Evolutionary conservation across 1,140 invertebrate genomes (phyloP).

Genomic region (Ylistrum balloti): DNA sequence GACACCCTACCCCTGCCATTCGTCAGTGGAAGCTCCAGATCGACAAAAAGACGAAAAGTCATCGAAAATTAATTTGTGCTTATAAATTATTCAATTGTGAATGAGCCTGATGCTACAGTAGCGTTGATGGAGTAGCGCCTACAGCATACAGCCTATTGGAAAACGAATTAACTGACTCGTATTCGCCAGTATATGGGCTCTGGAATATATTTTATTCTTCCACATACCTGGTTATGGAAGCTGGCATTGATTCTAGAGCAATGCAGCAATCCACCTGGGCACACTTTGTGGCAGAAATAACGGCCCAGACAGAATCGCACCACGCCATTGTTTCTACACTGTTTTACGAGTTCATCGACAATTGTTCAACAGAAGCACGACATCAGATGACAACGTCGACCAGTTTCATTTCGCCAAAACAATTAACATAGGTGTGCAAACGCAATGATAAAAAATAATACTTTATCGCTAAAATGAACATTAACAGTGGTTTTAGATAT

Average conservation of each 20-base stretch:
- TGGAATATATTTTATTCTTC: slow-evolving; percentile 19
- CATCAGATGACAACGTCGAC: too few species aligned
- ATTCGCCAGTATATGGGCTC: slow-evolving; percentile 2
- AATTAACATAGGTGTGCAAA: too few species aligned
- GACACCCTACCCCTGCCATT: slow-evolving; percentile 4
- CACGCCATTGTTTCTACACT: not conserved
- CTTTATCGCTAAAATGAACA: too few species aligned
- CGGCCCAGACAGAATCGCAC: slow-evolving; percentile 36
- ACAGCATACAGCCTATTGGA: not conserved
- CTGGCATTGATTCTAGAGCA: slow-evolving; percentile 26
- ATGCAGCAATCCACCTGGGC: slow-evolving; percentile 14
- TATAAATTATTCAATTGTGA: slow-evolving; percentile 40
- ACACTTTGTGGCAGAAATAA: slow-evolving; percentile 1
- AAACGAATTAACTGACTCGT: slow-evolving; percentile 17
- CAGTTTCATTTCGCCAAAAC: too few species aligned
- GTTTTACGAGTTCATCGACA: not conserved
- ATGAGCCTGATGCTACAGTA: slow-evolving; percentile 18
- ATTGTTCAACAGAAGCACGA: too few species aligned
- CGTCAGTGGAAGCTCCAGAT: not conserved
- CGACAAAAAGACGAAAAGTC: slow-evolving; percentile 33
- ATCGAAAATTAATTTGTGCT: slow-evolving; percentile 35
- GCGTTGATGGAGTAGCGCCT: not conserved
- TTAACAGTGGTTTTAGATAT: too few species aligned
- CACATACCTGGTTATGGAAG: slow-evolving; percentile 14
- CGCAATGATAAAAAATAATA: too few species aligned